Evolutionary conservation across 2,888 invertebrate species (phyloP).

Genomic region (Pristionchus arcanus): DNA sequence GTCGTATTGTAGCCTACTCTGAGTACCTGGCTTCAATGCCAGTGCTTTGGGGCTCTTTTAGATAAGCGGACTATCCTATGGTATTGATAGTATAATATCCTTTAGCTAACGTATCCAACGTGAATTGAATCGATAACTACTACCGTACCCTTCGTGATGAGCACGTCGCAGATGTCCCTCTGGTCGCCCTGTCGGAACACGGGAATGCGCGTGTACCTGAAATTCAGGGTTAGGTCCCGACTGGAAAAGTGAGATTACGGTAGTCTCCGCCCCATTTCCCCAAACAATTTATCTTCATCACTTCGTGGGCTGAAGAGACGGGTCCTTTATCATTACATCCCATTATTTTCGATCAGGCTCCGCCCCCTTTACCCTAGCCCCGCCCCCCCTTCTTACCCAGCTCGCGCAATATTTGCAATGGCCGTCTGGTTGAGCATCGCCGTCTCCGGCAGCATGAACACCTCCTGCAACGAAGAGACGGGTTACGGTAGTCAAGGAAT

Average conservation of each 20-base stretch:
- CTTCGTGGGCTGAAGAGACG: too few species aligned
- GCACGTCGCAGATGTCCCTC: conserved; percentile 47
- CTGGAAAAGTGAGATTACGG: background rate
- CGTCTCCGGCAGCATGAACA: conserved; percentile 55
- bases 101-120: too few species aligned
- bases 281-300: too few species aligned
- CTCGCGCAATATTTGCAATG: conserved; percentile 13
- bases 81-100: too few species aligned
- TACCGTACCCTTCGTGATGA: conserved; percentile 38
- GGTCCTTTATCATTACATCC: too few species aligned
- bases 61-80: too few species aligned
- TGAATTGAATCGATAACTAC: too few species aligned
- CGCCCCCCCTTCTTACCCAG: background rate
- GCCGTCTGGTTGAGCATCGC: conserved; percentile 12
- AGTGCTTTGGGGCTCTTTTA: too few species aligned
- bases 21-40: too few species aligned
- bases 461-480: conserved; percentile 35
- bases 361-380: too few species aligned
- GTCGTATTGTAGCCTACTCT: too few species aligned
- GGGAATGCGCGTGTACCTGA: conserved; percentile 53
- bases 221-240: background rate
- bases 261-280: background rate
- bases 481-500: background rate
- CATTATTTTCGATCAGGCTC: too few species aligned
- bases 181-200: conserved; percentile 28